A percentile compares a stretch with the other conserved stretches of the same genome.
Conservation (phyloP, 2,113 vertebrate genomes). For the Tachysurus vachellii region DNA sequence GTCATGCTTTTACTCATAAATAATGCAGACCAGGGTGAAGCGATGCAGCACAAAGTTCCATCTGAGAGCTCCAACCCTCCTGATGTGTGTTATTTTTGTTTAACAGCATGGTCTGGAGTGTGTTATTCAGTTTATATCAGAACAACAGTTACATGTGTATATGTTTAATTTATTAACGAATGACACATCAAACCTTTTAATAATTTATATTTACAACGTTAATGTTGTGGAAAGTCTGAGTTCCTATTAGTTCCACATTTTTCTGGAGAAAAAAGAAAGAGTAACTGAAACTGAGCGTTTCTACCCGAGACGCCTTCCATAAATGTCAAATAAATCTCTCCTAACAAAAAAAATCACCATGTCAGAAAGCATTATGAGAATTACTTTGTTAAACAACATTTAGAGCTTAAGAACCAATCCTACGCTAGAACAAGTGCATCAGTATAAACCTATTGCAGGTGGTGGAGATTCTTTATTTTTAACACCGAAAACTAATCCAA, state of each 20-base stretch:
- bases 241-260: not conserved
- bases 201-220: not conserved
- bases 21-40: not conserved
- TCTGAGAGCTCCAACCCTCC: not conserved
- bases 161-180: not conserved
- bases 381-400: no score
- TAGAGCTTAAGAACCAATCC: not conserved
- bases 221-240: not conserved
- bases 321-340: not conserved
- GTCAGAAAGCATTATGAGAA: not conserved
- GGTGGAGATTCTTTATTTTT: not conserved
- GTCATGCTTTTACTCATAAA: not conserved
- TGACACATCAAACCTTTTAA: not conserved
- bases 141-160: no score
- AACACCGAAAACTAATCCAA: not conserved
- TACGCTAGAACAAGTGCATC: not conserved
- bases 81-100: not conserved
- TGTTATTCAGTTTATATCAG: not conserved
- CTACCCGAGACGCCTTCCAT: not conserved
- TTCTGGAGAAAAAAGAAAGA: not conserved
- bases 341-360: not conserved
- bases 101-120: not conserved
- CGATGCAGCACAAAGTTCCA: not conserved
- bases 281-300: not conserved
- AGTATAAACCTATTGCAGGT: not conserved